Percentiles rank a stretch among this genome's conserved stretches.
phyloP scores from a whole-genome alignment of 2,888 invertebrate genomes.

The Torymus texanus region DNA sequence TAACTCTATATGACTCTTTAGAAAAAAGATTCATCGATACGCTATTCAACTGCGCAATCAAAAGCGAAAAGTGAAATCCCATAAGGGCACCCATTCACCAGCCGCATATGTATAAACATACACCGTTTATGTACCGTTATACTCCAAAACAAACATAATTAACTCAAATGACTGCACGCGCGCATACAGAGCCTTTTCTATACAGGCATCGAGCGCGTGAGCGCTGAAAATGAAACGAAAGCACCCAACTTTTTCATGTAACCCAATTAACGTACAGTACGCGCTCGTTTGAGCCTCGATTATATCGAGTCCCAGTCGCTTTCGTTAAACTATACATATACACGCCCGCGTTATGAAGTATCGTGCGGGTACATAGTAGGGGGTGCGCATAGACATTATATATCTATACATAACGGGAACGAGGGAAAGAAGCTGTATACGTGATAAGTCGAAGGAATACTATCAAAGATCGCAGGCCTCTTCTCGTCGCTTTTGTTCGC shows the following conservation, averaged over 20 bases:
- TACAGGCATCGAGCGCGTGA: too few species aligned
- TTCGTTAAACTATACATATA: constrained; percentile 3
- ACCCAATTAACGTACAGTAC: constrained; percentile 10
- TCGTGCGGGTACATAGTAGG: background rate
- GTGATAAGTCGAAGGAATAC: constrained; percentile 14
- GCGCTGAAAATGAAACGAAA: constrained; percentile 5
- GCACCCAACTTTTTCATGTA: background rate
- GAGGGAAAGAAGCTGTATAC: constrained; percentile 10
- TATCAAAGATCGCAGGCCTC: constrained; percentile 22
- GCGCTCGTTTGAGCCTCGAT: constrained; percentile 8
- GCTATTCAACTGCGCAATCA: too few species aligned
- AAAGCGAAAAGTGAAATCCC: too few species aligned
- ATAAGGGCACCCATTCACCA: too few species aligned
- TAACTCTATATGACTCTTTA: too few species aligned
- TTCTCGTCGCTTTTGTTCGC: constrained; percentile 14
- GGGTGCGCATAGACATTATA: background rate
- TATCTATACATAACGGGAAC: background rate
- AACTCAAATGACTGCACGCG: too few species aligned
- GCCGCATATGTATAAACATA: too few species aligned
- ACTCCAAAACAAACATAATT: too few species aligned
- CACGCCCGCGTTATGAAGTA: background rate
- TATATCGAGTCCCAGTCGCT: constrained; percentile 11
- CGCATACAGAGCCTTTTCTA: background rate
- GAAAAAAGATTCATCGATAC: too few species aligned
- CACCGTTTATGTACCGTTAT: too few species aligned